A percentile compares a stretch with the other conserved stretches of the same genome.
phyloP scores from a whole-genome alignment of 1,140 invertebrate species.

The Drosophila pectinifera region DNA sequence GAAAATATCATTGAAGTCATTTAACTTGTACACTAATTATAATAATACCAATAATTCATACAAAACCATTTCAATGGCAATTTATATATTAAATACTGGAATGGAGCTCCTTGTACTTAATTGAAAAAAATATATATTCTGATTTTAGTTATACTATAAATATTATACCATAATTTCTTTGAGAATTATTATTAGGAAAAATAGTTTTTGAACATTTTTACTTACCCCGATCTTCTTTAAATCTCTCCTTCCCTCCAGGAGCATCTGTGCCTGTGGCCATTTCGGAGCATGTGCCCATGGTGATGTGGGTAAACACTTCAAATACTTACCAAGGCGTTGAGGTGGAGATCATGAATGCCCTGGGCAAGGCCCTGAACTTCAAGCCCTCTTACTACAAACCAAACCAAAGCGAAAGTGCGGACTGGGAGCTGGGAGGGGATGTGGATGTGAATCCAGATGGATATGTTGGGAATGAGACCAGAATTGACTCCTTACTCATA shows the following conservation, averaged over 20 bases:
- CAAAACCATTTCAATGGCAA: too few species aligned
- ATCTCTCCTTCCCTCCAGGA: conserved; percentile 85
- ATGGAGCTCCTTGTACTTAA: too few species aligned
- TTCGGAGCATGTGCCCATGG: conserved; percentile 90
- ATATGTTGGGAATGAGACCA: conserved; percentile 38
- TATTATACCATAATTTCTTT: too few species aligned
- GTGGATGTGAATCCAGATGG: conserved; percentile 86
- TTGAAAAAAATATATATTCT: too few species aligned
- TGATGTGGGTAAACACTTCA: conserved; percentile 84
- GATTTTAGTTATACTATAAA: too few species aligned
- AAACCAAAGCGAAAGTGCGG: conserved; percentile 86
- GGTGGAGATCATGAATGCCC: conserved; percentile 88
- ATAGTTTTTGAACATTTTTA: too few species aligned
- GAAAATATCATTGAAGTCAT: too few species aligned
- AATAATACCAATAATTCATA: too few species aligned
- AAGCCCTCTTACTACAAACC: conserved; percentile 87
- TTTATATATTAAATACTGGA: too few species aligned
- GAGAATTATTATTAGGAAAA: too few species aligned
- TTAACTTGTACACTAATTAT: too few species aligned
- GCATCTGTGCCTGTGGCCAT: conserved; percentile 87
- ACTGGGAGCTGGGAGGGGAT: conserved; percentile 87
- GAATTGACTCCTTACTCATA: conserved; percentile 86
- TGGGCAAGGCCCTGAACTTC: conserved; percentile 90
- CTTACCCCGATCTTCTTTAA: too few species aligned
- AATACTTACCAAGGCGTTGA: conserved; percentile 86